Percentiles rank a stretch among this genome's conserved stretches.
These are phyloP conservation scores for Tapera naevia DNA, from an alignment of 2,797 vertebrate genomes.

Conservation along the genomic window DNA sequence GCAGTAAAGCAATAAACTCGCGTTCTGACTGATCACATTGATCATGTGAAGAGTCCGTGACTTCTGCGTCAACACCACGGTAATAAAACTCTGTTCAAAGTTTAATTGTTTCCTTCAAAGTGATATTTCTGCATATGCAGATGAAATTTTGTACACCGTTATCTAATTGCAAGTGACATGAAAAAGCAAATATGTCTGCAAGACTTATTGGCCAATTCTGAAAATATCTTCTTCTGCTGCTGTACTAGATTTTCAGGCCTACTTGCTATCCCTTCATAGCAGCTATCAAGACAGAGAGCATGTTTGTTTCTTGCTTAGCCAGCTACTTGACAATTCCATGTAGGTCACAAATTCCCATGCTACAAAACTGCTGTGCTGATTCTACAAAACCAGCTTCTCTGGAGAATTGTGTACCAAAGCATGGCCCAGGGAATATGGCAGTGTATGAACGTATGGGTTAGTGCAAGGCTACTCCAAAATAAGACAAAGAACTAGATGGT, in stretches of 20 bases:
- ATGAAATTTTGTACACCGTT: neutral
- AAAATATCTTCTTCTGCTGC: neutral
- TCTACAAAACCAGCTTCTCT: neutral
- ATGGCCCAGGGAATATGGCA: neutral
- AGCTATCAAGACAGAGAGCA: neutral
- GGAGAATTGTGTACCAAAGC: rapidly evolving
- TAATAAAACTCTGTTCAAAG: neutral
- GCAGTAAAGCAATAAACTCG: too few relatives aligned
- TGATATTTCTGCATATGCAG: neutral
- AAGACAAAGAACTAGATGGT: neutral
- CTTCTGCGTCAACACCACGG: too few relatives aligned
- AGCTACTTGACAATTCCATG: neutral
- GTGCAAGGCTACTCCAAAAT: neutral
- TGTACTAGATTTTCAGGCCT: neutral
- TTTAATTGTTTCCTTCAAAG: neutral
- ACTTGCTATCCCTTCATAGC: neutral
- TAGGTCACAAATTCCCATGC: neutral
- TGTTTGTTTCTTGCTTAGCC: neutral
- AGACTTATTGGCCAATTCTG: neutral
- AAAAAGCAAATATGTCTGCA: neutral
- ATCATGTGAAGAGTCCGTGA: too few relatives aligned
- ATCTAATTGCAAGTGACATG: neutral
- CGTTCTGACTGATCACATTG: too few relatives aligned
- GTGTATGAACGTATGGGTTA: neutral
- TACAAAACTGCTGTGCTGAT: neutral